Base-by-base conservation (phyloP, 2,113 vertebrate genomes). In the Pungitius pungitius region DNA sequence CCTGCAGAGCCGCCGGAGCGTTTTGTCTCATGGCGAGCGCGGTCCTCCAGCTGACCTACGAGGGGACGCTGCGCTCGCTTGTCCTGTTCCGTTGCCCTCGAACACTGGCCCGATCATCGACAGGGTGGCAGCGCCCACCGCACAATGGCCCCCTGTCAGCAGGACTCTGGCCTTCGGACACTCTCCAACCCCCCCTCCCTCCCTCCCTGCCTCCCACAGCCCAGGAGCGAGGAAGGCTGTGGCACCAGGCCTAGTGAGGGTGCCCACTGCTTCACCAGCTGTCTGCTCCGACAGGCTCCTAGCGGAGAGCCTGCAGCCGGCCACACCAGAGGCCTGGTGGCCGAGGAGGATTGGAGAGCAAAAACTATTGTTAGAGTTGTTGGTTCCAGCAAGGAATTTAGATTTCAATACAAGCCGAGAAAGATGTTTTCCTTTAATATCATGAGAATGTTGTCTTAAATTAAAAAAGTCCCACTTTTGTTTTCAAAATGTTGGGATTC, bases 201-300 rank as follows among this genome's bases (percentile, higher is more conserved):
- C 30, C 47, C 35, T 10, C 8, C 13, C 37, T 43, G 61, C 13
- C 27, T 45, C 39, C 40, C 49, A 39, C 51, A 87, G 79, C 82
- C 78, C 72, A 86, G 81, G 73, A 86, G 85, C 3, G 43, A 61
- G 81, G 65, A 68, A 17, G 59, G 64, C 71, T 77, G 79, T 77
- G 75, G 80, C 84, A 61, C 20, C 33, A 42, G 71, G 86, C 80
- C 84, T 73, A 68, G 82, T 39, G 68, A 60, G 83, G 63, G 75
- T 80, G 56, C 73, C 85, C 78, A 73, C 56, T 42, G 87, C 80
- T 81, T 77, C 84, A 64, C 89, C 92, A 91, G 88, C 83, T 91
- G 90, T 86, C 90, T 75, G 15, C 43, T 54, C 74, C 59, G 54
- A 81, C 83, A 80, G 73, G 52, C 83, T 81, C 81, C 64, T 3